These are phyloP conservation scores for Amphimedon queenslandica DNA, from an alignment of 37 sponge, comb jelly and placozoan species.

Conservation along the genomic window DNA sequence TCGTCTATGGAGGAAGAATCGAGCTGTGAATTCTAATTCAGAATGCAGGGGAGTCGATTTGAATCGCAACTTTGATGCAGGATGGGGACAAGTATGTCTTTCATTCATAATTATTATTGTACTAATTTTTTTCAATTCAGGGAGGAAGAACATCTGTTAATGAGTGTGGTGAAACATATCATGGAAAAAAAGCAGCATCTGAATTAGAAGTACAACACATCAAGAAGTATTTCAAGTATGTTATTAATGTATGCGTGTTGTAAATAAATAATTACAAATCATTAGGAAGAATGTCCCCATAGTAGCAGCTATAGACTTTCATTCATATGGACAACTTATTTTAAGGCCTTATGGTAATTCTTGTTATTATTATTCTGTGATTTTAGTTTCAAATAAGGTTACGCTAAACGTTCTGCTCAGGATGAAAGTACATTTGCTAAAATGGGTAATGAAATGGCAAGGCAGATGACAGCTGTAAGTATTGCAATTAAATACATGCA, in stretches of 20 bases:
- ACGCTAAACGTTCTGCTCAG: no score
- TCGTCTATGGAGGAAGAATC: conserved; percentile 82
- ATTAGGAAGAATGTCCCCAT: conserved; percentile 24
- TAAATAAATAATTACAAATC: background rate
- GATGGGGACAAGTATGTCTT: conserved; percentile 50
- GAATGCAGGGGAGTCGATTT: conserved; percentile 76
- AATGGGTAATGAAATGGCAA: conserved; percentile 19
- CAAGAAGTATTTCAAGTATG: conserved; percentile 56
- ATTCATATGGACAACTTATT: conserved; percentile 74
- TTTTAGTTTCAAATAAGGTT: no score
- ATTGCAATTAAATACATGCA: no score
- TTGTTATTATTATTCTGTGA: no score
- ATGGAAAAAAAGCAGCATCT: conserved; percentile 53
- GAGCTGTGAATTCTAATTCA: background rate
- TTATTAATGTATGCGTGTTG: background rate
- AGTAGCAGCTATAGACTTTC: conserved; percentile 79
- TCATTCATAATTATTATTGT: background rate
- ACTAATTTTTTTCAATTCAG: background rate
- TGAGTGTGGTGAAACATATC: conserved; percentile 74
- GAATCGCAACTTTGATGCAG: conserved; percentile 71
- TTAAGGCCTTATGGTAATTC: conserved; percentile 68
- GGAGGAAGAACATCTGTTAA: conserved; percentile 29
- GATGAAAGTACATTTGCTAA: background rate
- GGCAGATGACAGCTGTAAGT: background rate
- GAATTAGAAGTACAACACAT: conserved; percentile 69